Base-by-base conservation (phyloP, 2,113 vertebrate genomes). In the Zosterops japonicus region DNA sequence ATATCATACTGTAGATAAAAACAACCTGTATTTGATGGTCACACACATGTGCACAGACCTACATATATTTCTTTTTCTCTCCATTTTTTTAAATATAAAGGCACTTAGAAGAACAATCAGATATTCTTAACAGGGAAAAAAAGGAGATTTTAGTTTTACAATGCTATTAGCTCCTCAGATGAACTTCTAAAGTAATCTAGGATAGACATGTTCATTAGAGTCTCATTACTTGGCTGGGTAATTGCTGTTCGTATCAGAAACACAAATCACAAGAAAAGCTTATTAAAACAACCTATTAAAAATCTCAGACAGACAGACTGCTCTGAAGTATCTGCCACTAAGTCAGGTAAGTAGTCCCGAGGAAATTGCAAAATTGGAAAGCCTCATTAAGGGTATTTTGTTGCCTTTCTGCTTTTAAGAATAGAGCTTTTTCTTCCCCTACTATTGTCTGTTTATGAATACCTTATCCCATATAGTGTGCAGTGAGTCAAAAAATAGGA, bases 161-260 rank as follows among this genome's bases (percentile, higher is more conserved):
- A 79, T 71, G 67, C 46, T 87, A 95, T 90, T 68, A 91, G 75
- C 27, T 96, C 77, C 81, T 95, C 71, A 83, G 91, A 84, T 90
- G 41, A 84, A 97, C 93, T 96, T 90, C 67, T 89, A 90, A 95
- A 91, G 91, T 93, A 96, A 97, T 97, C 96, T 94, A 88, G 89
- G 93, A 95, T 89, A 96, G 95, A 87, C 92, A 90, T 95, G 80
- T 93, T 98, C 97, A 98, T 98, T 98, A 98, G 94, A 89, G 83
- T 91, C 95, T 97, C 95, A 96, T 98, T 97, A 97, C 95, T 96
- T 93, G 92, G 74, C 87, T 94, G 71, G 93, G 78, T 98, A 98
- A 98, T 97, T 96, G 95, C 96, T 97, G 93, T 96, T 97, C 63
- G 31, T 97, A 98, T 97, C 97, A 96, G 92, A 92, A 97, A 95